A percentile compares a stretch with the other conserved stretches of the same genome.
phyloP scores from a whole-genome alignment of 2,113 vertebrate species.

The Rhombomys opimus region DNA sequence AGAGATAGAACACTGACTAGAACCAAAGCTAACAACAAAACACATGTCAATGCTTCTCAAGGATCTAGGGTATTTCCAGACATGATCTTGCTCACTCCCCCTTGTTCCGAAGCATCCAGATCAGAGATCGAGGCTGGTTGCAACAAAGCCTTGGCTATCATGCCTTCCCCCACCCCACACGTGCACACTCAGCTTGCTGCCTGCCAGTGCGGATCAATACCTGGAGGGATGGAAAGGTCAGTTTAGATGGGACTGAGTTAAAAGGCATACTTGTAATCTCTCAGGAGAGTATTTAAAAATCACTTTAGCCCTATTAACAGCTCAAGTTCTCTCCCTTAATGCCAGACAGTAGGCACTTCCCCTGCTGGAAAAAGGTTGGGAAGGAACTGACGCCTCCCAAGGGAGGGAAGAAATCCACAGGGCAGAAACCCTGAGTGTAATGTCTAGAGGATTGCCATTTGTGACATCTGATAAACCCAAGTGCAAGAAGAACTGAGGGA shows the following conservation, averaged over 20 bases:
- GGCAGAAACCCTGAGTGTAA: neutral
- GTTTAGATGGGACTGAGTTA: constrained; percentile 31
- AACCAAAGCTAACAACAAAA: neutral
- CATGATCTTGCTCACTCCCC: constrained; percentile 42
- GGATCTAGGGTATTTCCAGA: constrained; percentile 26
- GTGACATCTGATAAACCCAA: constrained; percentile 36
- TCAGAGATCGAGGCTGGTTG: neutral
- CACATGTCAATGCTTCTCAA: constrained; percentile 24
- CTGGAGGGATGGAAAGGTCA: constrained; percentile 46
- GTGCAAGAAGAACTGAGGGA: neutral
- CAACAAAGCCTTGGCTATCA: neutral
- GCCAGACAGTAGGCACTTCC: constrained; percentile 67
- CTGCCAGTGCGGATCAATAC: constrained; percentile 45
- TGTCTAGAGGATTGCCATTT: neutral
- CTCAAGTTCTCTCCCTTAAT: constrained; percentile 64
- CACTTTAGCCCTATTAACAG: constrained; percentile 85
- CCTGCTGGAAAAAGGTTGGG: constrained; percentile 28
- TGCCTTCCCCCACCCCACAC: neutral
- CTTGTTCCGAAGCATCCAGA: neutral
- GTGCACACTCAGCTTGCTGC: neutral
- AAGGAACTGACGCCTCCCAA: constrained; percentile 65
- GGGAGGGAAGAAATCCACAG: constrained; percentile 45
- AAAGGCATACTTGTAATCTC: constrained; percentile 57
- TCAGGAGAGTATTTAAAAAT: constrained; percentile 64
- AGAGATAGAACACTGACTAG: neutral